A percentile compares a stretch with the other conserved stretches of the same genome.
Evolutionary conservation across 2,888 invertebrate genomes (phyloP).

Genomic region (Acanthococcus lagerstroemiae): DNA sequence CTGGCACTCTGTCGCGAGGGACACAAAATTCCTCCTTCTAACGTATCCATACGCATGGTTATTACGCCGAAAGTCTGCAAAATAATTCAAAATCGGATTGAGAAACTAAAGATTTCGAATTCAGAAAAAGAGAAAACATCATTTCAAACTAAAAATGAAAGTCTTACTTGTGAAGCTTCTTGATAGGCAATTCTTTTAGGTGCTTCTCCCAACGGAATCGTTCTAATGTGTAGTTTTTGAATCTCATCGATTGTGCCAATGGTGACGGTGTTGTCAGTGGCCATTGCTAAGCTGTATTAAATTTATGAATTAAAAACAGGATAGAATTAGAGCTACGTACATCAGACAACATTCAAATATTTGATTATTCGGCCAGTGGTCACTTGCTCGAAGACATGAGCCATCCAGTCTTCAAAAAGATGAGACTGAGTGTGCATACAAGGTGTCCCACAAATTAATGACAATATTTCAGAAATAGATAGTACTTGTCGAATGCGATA

Average conservation of each 20-base stretch:
- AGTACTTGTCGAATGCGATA: no score
- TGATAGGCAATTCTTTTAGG: constrained; percentile 92
- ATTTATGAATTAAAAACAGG: constrained; percentile 3
- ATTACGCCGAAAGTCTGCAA: constrained; percentile 83
- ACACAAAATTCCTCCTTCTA: constrained; percentile 61
- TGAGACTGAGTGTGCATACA: no score
- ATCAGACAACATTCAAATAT: neutral
- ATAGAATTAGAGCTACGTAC: neutral
- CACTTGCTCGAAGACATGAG: no score
- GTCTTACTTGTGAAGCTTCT: constrained; percentile 63
- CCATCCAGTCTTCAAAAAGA: no score
- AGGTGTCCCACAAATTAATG: no score
- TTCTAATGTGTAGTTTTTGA: constrained; percentile 92
- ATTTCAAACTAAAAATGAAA: neutral
- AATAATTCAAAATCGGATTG: neutral
- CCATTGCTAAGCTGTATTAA: constrained; percentile 61
- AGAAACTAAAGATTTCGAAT: neutral
- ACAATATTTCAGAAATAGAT: no score
- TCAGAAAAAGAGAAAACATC: no score
- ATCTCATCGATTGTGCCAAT: constrained; percentile 98
- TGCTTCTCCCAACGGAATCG: constrained; percentile 88
- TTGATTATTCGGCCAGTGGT: neutral
- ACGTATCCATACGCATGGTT: constrained; percentile 78
- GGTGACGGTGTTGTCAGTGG: constrained; percentile 78
- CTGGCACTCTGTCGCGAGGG: constrained; percentile 64